These are phyloP conservation scores for Meghimatium bilineatum DNA, from an alignment of 2,888 invertebrate genomes.

Conservation along the genomic window DNA sequence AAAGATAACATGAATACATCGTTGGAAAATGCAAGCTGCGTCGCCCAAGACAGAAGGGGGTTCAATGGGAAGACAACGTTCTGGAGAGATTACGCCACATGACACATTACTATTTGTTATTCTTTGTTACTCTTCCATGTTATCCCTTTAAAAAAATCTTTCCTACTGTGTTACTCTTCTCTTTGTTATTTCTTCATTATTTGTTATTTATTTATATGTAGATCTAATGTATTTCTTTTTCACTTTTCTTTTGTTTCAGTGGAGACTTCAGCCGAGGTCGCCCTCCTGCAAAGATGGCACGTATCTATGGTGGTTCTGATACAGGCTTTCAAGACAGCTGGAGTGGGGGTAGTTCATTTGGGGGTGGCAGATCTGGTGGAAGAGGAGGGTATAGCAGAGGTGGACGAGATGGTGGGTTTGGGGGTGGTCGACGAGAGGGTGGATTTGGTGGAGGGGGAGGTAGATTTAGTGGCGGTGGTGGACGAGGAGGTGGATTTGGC, in stretches of 20 bases:
- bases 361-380: slow-evolving; percentile 57
- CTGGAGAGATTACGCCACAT: too few species aligned
- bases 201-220: too few species aligned
- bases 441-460: background rate
- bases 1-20: too few species aligned
- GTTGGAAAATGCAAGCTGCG: too few species aligned
- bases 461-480: slow-evolving; percentile 8
- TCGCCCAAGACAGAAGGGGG: too few species aligned
- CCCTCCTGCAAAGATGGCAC: slow-evolving; percentile 56
- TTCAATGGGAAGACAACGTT: too few species aligned
- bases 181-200: background rate
- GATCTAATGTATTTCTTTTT: background rate
- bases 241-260: slow-evolving; percentile 37
- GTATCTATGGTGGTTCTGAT: slow-evolving; percentile 50
- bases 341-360: background rate
- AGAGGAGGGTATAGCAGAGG: slow-evolving; percentile 61
- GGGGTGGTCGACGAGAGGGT: background rate
- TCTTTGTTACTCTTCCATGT: too few species aligned
- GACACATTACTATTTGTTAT: too few species aligned
- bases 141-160: too few species aligned
- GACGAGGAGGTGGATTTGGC: slow-evolving; percentile 53
- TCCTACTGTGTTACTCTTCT: too few species aligned
- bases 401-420: slow-evolving; percentile 34
- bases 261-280: slow-evolving; percentile 29
- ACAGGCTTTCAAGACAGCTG: slow-evolving; percentile 65